These are phyloP conservation scores for Lasioglossum pauxillum DNA, from an alignment of 2,888 invertebrate species.

Conservation along the genomic window DNA sequence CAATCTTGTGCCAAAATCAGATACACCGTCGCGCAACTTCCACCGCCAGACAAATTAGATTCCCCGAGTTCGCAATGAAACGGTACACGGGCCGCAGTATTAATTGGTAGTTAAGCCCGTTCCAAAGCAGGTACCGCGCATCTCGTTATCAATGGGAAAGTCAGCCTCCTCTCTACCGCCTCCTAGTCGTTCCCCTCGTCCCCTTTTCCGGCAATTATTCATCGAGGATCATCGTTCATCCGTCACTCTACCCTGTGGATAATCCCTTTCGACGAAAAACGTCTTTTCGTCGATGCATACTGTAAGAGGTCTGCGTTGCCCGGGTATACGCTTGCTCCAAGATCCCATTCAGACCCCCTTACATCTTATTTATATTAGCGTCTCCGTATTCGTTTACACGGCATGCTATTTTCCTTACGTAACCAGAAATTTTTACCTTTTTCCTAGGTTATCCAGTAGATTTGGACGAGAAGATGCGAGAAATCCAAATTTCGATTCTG, in stretches of 20 bases:
- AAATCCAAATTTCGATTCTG: no score
- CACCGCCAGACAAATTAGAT: slow-evolving; percentile 53
- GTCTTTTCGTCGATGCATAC: background rate
- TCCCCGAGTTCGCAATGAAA: slow-evolving; percentile 48
- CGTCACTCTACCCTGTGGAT: background rate
- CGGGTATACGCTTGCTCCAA: no score
- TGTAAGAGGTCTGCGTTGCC: no score
- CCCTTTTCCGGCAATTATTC: background rate
- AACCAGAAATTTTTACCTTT: no score
- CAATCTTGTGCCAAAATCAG: slow-evolving; percentile 59
- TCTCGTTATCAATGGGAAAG: background rate
- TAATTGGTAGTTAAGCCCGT: slow-evolving; percentile 34
- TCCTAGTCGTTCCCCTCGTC: background rate
- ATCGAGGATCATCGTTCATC: slow-evolving; percentile 2
- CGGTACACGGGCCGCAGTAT: slow-evolving; percentile 28
- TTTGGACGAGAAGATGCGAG: no score
- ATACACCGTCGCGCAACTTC: slow-evolving; percentile 47
- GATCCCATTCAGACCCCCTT: no score
- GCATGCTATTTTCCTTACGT: no score
- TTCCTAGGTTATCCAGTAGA: no score
- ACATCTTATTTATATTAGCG: no score
- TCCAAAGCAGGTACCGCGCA: background rate
- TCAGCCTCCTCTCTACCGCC: background rate
- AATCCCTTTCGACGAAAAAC: background rate
- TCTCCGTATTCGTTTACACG: no score